Base-by-base conservation (phyloP, 2,113 vertebrate genomes). In the Condylura cristata region DNA sequence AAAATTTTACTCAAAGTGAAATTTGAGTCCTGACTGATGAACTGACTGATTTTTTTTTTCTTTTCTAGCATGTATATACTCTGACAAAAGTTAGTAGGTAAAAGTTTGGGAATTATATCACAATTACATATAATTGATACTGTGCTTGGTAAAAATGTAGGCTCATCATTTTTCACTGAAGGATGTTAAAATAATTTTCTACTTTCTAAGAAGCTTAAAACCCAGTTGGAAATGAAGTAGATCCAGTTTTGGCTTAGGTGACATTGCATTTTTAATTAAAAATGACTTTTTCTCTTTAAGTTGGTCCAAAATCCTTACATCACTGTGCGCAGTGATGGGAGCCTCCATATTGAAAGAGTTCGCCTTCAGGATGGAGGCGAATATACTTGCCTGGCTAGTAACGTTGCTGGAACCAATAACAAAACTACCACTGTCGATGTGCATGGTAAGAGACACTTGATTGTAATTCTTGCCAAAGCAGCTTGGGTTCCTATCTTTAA, bases 361-460 rank as follows among this genome's bases (percentile, higher is more conserved):
- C 98, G 97, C 28, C 97, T 99, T 96, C 99, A 99, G 72, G 99
- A 99, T 5, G 98, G 97, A 0, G 99, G 99, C 0, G 98, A 99
- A 46, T 99, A 99, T 75, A 99, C 98, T 93, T 99, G 99, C 95
- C 97, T 99, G 98, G 99, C 99, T 74, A 99, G 98, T 93, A 99
- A 98, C 0, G 97, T 98, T 14, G 98, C 98, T 4, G 99, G 99
- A 34, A 98, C 98, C 85, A 98, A 96, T 96, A 99, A 99, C 96
- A 99, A 96, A 88, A 99, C 99, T 4, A 99, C 99, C 51, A 89
- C 98, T 1, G 98, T 99, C 79, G 98, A 98, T 0, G 98, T 99
- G 0, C 98, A 99, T 0, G 99, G 99, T 99, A 98, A 97, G 98
- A 92, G 44, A 13, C 41, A 0, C 11, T 5, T 28, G 13, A 1